A percentile compares a stretch with the other conserved stretches of the same genome.
phyloP scores from a whole-genome alignment of 92 coral and sea anemone species.

The Umimayanthus kanabou region DNA sequence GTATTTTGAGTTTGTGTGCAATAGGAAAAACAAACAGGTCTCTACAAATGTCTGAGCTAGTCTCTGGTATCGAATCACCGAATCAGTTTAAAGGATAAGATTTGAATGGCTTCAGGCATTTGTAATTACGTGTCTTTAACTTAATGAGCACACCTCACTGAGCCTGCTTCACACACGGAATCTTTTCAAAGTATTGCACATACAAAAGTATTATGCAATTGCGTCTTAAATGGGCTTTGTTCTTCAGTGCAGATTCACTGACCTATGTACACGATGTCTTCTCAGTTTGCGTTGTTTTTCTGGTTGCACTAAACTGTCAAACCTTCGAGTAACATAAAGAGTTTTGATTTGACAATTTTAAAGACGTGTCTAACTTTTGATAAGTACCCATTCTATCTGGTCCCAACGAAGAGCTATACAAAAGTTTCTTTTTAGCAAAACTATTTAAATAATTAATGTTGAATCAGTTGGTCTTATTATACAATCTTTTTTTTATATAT shows the following conservation, averaged over 20 bases:
- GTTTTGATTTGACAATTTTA: too few species aligned
- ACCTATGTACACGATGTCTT: too few species aligned
- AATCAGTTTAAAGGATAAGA: conserved; percentile 11
- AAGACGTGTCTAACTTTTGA: neutral
- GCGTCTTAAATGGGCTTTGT: neutral
- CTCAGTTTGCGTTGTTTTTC: neutral
- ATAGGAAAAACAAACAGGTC: neutral
- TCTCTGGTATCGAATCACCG: neutral
- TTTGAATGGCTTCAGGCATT: conserved; percentile 23
- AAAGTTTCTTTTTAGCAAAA: neutral
- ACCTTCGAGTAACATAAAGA: neutral
- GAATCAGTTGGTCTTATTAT: too few species aligned
- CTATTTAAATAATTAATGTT: too few species aligned
- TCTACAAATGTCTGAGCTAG: neutral
- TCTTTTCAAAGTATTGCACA: conserved; percentile 1
- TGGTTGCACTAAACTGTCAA: too few species aligned
- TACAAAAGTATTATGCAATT: neutral
- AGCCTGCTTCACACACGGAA: conserved; percentile 7
- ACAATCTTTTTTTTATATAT: too few species aligned
- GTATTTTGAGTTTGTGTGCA: neutral
- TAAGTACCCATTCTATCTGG: neutral
- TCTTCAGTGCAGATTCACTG: neutral
- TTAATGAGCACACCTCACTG: conserved; percentile 2
- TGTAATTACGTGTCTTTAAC: neutral
- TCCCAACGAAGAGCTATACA: neutral